Conservation (phyloP, 2,888 invertebrate species). For the Vanessa cardui region DNA sequence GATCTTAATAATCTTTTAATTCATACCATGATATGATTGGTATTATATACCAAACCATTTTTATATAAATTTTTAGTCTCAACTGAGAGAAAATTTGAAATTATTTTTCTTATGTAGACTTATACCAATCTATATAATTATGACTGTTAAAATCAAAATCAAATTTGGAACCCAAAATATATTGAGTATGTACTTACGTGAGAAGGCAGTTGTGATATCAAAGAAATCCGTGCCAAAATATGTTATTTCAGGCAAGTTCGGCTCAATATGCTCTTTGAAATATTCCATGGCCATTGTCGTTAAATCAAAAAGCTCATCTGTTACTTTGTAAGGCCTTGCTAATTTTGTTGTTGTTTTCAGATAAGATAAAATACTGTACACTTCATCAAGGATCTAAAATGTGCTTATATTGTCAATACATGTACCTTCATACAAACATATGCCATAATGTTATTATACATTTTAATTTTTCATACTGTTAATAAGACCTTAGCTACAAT, state of each 20-base stretch:
- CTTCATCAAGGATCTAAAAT: conserved; percentile 93
- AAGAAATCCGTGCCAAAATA: conserved; percentile 94
- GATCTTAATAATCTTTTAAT: too few species aligned
- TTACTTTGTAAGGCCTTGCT: conserved; percentile 94
- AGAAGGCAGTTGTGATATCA: conserved; percentile 87
- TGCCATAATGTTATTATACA: too few species aligned
- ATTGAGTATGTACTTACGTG: conserved; percentile 77
- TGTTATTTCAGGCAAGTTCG: conserved; percentile 93
- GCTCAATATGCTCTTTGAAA: conserved; percentile 96
- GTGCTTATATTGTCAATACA: background rate
- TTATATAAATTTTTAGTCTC: too few species aligned
- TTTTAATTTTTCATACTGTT: too few species aligned
- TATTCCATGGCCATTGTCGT: conserved; percentile 99
- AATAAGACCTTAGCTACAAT: background rate
- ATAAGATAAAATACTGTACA: conserved; percentile 92
- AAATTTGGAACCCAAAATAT: conserved; percentile 4
- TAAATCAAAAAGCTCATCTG: conserved; percentile 96
- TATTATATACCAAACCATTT: too few species aligned
- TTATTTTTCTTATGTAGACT: too few species aligned
- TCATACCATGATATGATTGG: too few species aligned
- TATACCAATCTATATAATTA: too few species aligned
- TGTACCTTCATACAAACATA: background rate
- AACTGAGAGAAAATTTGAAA: too few species aligned
- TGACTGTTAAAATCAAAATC: too few species aligned
- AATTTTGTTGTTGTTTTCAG: conserved; percentile 91